A percentile compares a stretch with the other conserved stretches of the same genome.
Conservation (phyloP, 2,888 invertebrate species). For the Tiphia femorata region DNA sequence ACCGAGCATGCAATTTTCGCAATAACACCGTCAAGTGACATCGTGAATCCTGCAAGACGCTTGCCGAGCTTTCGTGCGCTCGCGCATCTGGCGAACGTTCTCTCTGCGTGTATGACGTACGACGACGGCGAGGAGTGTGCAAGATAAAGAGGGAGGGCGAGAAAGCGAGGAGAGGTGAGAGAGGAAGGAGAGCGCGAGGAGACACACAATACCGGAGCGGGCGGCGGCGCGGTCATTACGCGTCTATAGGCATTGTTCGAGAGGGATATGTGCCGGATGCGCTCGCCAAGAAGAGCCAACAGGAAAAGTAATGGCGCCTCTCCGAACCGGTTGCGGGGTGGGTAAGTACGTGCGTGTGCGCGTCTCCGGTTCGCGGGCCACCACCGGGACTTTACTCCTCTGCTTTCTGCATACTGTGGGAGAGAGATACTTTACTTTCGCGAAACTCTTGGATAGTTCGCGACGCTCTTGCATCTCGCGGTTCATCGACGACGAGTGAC, state of each 20-base stretch:
- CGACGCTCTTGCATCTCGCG: no score
- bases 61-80: background rate
- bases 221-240: constrained; percentile 57
- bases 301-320: constrained; percentile 52
- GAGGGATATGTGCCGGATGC: constrained; percentile 49
- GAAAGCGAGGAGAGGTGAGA: constrained; percentile 20
- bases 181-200: constrained; percentile 28
- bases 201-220: constrained; percentile 54
- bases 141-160: constrained; percentile 18
- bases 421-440: no score
- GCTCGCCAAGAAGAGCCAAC: constrained; percentile 41
- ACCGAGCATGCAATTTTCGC: no score
- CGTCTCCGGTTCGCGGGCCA: background rate
- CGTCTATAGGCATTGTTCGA: constrained; percentile 58
- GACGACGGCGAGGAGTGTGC: constrained; percentile 20
- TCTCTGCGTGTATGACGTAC: constrained; percentile 26
- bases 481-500: no score
- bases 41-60: no score
- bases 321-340: constrained; percentile 48
- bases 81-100: constrained; percentile 15
- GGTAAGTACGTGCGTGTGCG: constrained; percentile 2
- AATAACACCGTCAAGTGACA: no score
- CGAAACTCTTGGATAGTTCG: no score
- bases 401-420: background rate
- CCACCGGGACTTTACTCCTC: constrained; percentile 2